phyloP scores from a whole-genome alignment of 2,797 vertebrate genomes.

The Artibeus lituratus region DNA sequence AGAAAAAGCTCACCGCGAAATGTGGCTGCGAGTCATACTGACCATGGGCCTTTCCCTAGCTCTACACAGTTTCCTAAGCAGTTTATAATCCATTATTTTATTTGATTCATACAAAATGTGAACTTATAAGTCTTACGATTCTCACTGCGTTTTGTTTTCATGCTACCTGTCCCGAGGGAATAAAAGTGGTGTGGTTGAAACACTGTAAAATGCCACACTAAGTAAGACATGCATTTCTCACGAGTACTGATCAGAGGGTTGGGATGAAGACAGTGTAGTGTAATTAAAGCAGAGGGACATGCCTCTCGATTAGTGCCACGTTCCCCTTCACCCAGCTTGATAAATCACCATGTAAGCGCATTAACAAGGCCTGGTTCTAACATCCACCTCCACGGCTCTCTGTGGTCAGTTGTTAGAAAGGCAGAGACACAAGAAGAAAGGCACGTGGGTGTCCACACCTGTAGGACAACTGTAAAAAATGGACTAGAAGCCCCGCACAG shows the following conservation, averaged over 20 bases:
- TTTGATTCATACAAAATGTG: not conserved
- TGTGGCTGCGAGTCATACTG: rapidly evolving
- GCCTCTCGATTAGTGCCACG: not conserved
- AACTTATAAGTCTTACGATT: not conserved
- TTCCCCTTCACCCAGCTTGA: not conserved
- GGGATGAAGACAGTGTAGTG: not conserved
- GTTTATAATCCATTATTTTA: not conserved
- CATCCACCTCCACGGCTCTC: not conserved
- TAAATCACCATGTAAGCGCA: not conserved
- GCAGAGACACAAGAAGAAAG: not conserved
- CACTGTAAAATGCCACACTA: not conserved
- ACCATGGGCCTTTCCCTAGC: no score
- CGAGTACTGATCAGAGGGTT: not conserved
- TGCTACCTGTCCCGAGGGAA: not conserved
- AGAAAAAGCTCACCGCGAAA: not conserved
- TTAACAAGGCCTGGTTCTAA: not conserved
- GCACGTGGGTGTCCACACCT: not conserved
- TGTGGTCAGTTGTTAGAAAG: not conserved
- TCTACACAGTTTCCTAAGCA: not conserved
- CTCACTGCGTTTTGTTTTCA: not conserved
- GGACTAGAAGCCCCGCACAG: not conserved
- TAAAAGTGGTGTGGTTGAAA: not conserved
- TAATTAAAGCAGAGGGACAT: not conserved
- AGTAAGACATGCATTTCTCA: not conserved
- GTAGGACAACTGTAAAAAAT: not conserved